Evolutionary conservation across 1,140 invertebrate genomes (phyloP).

Genomic region (Listronotus bonariensis): DNA sequence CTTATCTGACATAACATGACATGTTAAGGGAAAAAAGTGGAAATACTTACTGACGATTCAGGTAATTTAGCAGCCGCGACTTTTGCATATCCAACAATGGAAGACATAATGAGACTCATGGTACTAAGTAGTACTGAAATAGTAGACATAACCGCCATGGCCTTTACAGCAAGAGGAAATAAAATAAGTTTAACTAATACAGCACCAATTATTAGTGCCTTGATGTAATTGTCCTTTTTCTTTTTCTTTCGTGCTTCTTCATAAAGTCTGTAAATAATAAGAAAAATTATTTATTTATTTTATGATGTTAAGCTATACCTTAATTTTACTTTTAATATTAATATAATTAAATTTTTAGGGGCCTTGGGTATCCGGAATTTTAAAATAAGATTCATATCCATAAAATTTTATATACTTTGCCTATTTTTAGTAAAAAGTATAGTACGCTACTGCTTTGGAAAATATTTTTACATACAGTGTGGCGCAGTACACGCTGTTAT

Average conservation of each 20-base stretch:
- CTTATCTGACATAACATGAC: too few relatives aligned
- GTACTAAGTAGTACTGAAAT: constrained; percentile 46
- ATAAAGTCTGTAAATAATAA: constrained; percentile 17
- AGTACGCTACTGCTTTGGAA: too few relatives aligned
- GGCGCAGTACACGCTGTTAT: too few relatives aligned
- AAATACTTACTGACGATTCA: constrained; percentile 11
- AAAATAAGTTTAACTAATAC: constrained; percentile 48
- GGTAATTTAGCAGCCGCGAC: constrained; percentile 9
- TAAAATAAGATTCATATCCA: too few relatives aligned
- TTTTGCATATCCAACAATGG: constrained; percentile 46
- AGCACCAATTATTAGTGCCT: constrained; percentile 37
- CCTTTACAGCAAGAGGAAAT: constrained; percentile 47
- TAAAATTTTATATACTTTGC: too few relatives aligned
- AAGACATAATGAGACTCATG: constrained; percentile 44
- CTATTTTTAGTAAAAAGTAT: too few relatives aligned
- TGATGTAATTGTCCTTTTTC: constrained; percentile 37
- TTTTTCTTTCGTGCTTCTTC: constrained; percentile 36
- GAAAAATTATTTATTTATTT: too few relatives aligned
- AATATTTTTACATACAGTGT: too few relatives aligned
- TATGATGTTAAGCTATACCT: too few relatives aligned
- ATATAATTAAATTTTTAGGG: too few relatives aligned
- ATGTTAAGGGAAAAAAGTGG: neutral
- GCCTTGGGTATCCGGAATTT: too few relatives aligned
- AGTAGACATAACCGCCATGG: constrained; percentile 48
- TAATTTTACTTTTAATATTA: too few relatives aligned